phyloP scores from a whole-genome alignment of 2,113 vertebrate genomes.

The Chitala chitala region DNA sequence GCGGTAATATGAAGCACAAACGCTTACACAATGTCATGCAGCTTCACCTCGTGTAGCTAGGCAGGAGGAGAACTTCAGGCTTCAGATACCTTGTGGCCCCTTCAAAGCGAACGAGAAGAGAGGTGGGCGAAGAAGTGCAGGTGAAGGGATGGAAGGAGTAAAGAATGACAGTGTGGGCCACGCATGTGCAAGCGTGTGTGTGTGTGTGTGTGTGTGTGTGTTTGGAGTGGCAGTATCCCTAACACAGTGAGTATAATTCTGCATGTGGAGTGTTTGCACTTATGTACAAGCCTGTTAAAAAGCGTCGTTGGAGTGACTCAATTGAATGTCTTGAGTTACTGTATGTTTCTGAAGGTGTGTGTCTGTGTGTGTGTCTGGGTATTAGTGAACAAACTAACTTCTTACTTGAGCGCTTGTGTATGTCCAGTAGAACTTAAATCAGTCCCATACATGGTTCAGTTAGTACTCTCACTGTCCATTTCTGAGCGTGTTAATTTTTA shows the following conservation, averaged over 20 bases:
- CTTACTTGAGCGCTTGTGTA: not conserved
- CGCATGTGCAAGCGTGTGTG: not conserved
- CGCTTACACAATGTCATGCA: slow-evolving; percentile 56
- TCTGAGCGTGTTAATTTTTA: not conserved
- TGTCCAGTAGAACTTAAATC: slow-evolving; percentile 6
- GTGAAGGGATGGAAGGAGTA: slow-evolving; percentile 7
- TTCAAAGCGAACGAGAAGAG: slow-evolving; percentile 1
- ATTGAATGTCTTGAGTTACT: not conserved
- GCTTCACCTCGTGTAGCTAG: slow-evolving; percentile 46
- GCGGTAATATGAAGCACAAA: slow-evolving; percentile 28
- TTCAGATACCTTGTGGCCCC: slow-evolving; percentile 25
- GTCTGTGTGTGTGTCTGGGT: not conserved
- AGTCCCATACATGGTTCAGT: slow-evolving; percentile 12
- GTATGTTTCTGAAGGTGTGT: not conserved
- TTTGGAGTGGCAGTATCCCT: not conserved
- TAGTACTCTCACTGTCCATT: not conserved
- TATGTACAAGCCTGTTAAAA: not conserved
- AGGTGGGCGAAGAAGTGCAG: not conserved
- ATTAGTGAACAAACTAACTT: not conserved
- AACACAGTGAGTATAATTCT: not conserved
- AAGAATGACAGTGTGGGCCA: slow-evolving; percentile 16
- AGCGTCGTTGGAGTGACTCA: not conserved
- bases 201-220: slow-evolving; percentile 3
- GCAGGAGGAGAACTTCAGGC: slow-evolving; percentile 10
- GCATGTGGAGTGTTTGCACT: slow-evolving; percentile 7